phyloP scores from a whole-genome alignment of 1,140 invertebrate species.

The Brachionus calyciflorus region DNA sequence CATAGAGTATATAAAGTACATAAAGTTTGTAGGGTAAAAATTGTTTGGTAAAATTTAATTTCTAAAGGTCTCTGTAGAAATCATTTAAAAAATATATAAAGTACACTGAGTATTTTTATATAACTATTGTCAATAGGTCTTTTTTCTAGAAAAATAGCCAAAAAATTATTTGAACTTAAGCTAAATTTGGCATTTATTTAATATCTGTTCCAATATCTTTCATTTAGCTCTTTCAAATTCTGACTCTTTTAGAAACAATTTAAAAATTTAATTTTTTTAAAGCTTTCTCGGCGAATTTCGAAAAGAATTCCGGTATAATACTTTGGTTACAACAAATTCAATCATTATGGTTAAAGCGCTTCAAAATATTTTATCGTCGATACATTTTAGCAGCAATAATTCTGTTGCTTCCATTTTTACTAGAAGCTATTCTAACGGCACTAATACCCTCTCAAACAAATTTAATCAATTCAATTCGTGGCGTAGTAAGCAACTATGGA shows the following conservation, averaged over 20 bases:
- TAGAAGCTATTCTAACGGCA: conserved; percentile 3
- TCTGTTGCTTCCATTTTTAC: not conserved
- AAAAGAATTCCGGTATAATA: conserved; percentile 1
- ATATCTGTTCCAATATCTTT: no score
- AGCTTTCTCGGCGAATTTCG: conserved; percentile 26
- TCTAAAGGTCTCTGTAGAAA: no score
- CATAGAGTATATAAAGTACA: no score
- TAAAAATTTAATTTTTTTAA: not conserved
- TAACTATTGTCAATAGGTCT: no score
- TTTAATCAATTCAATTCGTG: conserved; percentile 42
- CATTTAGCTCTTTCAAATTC: no score
- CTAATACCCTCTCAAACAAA: conserved; percentile 39
- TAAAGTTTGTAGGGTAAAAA: no score
- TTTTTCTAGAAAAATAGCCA: no score
- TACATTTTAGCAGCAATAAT: conserved; percentile 30
- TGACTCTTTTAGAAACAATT: not conserved
- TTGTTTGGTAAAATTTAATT: no score
- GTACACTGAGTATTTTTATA: no score
- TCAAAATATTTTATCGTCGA: conserved; percentile 21
- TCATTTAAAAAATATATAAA: no score
- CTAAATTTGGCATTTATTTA: no score
- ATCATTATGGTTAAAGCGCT: conserved; percentile 15
- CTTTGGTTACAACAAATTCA: conserved; percentile 21
- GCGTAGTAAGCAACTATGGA: not conserved
- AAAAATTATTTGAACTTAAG: no score